Conservation (phyloP, 2,797 vertebrate genomes). For the Cossypha polioptera region DNA sequence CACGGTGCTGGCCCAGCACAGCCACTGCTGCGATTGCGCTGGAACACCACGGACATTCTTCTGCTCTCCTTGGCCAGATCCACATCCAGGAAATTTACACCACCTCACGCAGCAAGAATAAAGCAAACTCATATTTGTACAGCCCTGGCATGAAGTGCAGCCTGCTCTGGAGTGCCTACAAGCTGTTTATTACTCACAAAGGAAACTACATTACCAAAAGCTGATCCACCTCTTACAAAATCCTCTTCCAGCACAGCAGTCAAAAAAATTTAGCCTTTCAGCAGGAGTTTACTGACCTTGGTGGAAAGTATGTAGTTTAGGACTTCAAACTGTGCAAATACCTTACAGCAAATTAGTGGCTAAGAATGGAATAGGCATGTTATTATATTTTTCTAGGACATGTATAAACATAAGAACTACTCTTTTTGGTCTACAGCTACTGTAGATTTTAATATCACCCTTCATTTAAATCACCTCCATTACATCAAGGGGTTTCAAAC, state of each 20-base stretch:
- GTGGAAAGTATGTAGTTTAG: background rate
- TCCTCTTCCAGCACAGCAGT: background rate
- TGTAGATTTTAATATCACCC: background rate
- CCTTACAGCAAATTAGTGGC: background rate
- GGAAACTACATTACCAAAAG: background rate
- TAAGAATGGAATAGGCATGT: background rate
- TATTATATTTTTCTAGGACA: background rate
- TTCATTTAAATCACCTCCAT: background rate
- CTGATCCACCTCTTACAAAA: background rate
- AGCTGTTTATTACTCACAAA: background rate
- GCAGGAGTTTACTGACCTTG: background rate
- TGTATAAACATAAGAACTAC: background rate
- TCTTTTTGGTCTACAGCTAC: background rate
- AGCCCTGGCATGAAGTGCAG: background rate
- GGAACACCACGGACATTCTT: background rate
- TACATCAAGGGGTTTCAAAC: background rate
- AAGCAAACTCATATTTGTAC: background rate
- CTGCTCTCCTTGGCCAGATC: background rate
- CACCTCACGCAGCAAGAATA: background rate
- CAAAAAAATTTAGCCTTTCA: background rate
- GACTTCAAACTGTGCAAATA: background rate
- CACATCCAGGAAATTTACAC: conserved; percentile 18
- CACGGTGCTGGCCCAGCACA: accelerated
- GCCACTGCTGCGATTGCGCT: accelerated
- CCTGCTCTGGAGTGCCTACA: background rate